These are phyloP conservation scores for Brachyhypopomus occidentalis DNA, from an alignment of 2,113 vertebrate genomes.

Conservation along the genomic window DNA sequence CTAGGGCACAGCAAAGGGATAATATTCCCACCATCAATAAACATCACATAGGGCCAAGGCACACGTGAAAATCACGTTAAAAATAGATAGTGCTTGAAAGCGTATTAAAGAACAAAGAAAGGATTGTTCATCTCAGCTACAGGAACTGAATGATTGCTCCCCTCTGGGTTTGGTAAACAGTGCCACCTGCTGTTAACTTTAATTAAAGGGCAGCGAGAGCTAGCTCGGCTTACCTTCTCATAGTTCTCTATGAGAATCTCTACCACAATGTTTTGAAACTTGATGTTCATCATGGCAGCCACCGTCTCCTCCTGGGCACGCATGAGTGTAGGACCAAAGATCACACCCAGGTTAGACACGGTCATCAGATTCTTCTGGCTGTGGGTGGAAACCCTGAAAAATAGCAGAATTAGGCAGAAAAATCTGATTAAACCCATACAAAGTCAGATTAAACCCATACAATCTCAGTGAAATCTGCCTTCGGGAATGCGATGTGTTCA, in stretches of 20 bases:
- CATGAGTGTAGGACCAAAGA: conserved; percentile 97
- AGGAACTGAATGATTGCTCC: conserved; percentile 12
- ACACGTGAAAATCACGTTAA: not conserved
- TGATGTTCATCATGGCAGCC: conserved; percentile 99
- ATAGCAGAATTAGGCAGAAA: not conserved
- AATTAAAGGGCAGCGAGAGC: not conserved
- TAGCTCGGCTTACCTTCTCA: conserved; percentile 79
- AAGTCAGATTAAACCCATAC: not conserved
- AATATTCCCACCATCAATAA: not conserved
- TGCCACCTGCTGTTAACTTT: conserved; percentile 33
- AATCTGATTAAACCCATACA: not conserved
- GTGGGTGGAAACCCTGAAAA: conserved; percentile 88
- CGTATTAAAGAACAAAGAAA: not conserved
- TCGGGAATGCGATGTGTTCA: not conserved
- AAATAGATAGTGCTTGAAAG: not conserved
- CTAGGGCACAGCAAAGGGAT: conserved; percentile 64
- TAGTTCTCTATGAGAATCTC: conserved; percentile 98
- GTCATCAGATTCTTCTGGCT: conserved; percentile 97
- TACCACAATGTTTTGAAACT: conserved; percentile 98
- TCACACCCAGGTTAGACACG: conserved; percentile 95
- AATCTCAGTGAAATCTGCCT: not conserved
- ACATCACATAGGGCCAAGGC: not conserved
- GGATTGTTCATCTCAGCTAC: conserved; percentile 6
- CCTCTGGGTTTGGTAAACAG: conserved; percentile 21
- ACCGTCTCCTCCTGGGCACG: conserved; percentile 97